Conservation (phyloP, 2,797 vertebrate species). For the Ctenopoma multispine region DNA sequence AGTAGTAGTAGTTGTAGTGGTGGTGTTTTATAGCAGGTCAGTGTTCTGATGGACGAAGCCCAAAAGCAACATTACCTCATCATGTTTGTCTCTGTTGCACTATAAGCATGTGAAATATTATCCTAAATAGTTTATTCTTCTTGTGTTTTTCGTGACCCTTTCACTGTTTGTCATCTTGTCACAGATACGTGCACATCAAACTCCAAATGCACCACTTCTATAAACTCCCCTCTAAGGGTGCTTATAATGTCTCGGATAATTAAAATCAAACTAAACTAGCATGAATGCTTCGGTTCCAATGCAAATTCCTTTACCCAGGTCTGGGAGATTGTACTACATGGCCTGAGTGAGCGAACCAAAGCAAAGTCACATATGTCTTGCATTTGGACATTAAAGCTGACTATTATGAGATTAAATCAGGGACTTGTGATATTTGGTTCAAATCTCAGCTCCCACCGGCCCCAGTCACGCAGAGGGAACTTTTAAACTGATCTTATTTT, state of each 20-base stretch:
- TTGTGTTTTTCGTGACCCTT: constrained; percentile 24
- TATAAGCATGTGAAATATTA: constrained; percentile 9
- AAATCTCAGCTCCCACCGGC: constrained; percentile 74
- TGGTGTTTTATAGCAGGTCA: constrained; percentile 45
- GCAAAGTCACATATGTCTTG: constrained; percentile 82
- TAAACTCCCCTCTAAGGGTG: constrained; percentile 53
- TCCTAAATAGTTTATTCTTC: constrained; percentile 21
- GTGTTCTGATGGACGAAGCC: constrained; percentile 37
- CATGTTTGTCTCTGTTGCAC: constrained; percentile 11
- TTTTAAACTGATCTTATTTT: constrained; percentile 64
- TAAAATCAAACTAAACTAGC: constrained; percentile 76
- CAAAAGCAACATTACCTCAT: constrained; percentile 32
- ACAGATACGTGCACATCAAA: constrained; percentile 18
- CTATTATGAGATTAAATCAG: constrained; percentile 86
- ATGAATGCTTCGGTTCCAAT: constrained; percentile 69
- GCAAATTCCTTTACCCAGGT: constrained; percentile 70
- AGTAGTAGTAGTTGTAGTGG: too few relatives aligned
- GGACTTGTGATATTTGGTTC: constrained; percentile 82
- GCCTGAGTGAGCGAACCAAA: constrained; percentile 68
- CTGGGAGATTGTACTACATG: constrained; percentile 68
- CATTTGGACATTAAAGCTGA: constrained; percentile 84
- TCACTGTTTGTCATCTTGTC: constrained; percentile 25
- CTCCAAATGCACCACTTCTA: constrained; percentile 49
- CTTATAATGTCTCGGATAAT: constrained; percentile 74
- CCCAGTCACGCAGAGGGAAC: constrained; percentile 80